These are phyloP conservation scores for Lepus timidus DNA, from an alignment of 2,113 vertebrate species.

Conservation along the genomic window DNA sequence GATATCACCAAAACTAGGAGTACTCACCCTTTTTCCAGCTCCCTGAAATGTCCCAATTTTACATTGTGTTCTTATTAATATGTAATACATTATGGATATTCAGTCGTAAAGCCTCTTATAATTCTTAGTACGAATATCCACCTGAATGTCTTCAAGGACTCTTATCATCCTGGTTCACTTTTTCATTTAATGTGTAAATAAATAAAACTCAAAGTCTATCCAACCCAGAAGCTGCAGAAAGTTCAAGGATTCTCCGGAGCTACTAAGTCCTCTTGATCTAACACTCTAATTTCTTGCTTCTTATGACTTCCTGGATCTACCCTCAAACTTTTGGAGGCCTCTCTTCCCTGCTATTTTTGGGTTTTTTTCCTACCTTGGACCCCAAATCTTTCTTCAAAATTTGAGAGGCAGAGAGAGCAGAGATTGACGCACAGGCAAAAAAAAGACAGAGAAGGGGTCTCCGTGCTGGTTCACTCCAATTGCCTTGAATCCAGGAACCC, in stretches of 20 bases:
- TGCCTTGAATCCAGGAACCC: too few relatives aligned
- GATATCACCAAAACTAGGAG: background rate
- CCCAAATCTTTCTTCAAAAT: background rate
- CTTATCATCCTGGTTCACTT: background rate
- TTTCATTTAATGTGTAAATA: background rate
- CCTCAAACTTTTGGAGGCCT: background rate
- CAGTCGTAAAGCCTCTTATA: background rate
- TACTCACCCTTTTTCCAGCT: background rate
- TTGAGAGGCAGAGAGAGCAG: too few relatives aligned
- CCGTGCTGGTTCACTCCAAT: too few relatives aligned
- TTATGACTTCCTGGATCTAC: background rate
- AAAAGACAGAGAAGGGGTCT: too few relatives aligned
- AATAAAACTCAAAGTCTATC: background rate
- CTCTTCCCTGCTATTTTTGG: background rate
- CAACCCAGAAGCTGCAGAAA: background rate
- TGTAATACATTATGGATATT: background rate
- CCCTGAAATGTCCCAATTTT: background rate
- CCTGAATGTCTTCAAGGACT: background rate
- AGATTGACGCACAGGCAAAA: too few relatives aligned
- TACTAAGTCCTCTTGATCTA: background rate
- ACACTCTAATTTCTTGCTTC: background rate
- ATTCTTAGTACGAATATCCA: background rate
- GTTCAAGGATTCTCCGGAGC: accelerated
- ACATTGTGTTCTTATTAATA: background rate
- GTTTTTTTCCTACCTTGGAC: background rate